Evolutionary conservation across 2,797 vertebrate genomes (phyloP).

Genomic region (Propithecus deckenii): DNA sequence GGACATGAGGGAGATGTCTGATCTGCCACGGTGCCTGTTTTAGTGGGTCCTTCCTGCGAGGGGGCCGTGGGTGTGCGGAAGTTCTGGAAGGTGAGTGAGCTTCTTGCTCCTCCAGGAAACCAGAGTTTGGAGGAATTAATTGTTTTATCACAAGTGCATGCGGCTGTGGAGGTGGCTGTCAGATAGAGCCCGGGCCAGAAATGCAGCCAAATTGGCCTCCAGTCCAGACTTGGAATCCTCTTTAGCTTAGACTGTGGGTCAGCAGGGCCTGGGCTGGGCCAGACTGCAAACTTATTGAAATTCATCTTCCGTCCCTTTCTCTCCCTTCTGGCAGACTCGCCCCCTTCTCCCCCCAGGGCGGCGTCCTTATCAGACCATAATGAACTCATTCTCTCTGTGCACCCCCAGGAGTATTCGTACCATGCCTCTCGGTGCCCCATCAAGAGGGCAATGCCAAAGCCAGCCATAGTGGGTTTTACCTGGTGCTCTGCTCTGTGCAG

Average conservation of each 20-base stretch:
- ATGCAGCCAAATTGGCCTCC: neutral
- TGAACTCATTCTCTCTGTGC: neutral
- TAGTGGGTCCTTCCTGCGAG: neutral
- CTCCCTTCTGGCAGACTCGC: neutral
- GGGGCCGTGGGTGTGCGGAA: neutral
- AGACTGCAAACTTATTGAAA: neutral
- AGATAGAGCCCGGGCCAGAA: neutral
- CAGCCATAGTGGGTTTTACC: neutral
- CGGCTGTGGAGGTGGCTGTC: neutral
- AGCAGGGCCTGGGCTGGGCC: neutral
- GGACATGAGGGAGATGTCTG: slow-evolving; percentile 50
- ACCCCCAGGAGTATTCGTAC: neutral
- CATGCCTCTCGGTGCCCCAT: fast-evolving
- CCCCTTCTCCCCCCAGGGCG: neutral
- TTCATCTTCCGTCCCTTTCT: neutral
- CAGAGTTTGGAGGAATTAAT: neutral
- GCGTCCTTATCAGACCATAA: neutral
- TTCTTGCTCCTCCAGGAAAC: neutral
- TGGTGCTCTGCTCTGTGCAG: neutral
- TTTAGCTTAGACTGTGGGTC: neutral
- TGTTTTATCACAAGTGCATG: neutral
- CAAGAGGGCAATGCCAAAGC: neutral
- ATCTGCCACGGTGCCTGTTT: slow-evolving; percentile 34
- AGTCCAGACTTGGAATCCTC: slow-evolving; percentile 29
- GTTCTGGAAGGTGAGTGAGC: slow-evolving; percentile 64